Evolutionary conservation across 2,113 vertebrate genomes (phyloP).

Genomic region (Heterocephalus glaber): DNA sequence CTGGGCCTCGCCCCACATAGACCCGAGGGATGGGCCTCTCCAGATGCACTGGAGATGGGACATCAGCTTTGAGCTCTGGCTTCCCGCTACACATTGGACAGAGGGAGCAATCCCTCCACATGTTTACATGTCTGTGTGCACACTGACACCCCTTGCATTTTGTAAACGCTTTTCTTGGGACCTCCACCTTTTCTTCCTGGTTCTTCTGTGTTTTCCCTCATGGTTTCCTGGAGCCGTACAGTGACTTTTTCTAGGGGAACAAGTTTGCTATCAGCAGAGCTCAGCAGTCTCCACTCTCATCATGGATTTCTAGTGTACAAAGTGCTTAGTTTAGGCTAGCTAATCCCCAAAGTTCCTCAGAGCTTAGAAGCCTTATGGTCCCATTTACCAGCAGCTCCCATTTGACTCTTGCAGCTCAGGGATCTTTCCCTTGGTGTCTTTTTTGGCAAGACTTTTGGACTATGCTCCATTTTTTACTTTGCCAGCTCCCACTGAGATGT

Average conservation of each 20-base stretch:
- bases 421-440: not conserved
- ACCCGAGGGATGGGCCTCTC: not conserved
- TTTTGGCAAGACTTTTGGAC: not conserved
- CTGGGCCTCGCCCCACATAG: not conserved
- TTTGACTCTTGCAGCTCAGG: fast-evolving
- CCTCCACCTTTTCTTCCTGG: not conserved
- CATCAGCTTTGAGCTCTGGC: fast-evolving
- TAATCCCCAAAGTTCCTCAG: not conserved
- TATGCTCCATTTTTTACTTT: not conserved
- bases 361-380: not conserved
- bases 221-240: not conserved
- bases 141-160: not conserved
- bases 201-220: not conserved
- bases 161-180: not conserved
- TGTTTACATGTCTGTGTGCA: fast-evolving
- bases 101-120: fast-evolving
- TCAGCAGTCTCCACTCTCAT: not conserved
- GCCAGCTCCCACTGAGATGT: not conserved
- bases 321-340: not conserved
- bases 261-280: not conserved
- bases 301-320: not conserved
- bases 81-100: not conserved
- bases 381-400: not conserved
- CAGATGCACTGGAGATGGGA: not conserved
- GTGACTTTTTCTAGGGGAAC: not conserved